Conservation (phyloP, 1,140 invertebrate species). For the Cepaea nemoralis region DNA sequence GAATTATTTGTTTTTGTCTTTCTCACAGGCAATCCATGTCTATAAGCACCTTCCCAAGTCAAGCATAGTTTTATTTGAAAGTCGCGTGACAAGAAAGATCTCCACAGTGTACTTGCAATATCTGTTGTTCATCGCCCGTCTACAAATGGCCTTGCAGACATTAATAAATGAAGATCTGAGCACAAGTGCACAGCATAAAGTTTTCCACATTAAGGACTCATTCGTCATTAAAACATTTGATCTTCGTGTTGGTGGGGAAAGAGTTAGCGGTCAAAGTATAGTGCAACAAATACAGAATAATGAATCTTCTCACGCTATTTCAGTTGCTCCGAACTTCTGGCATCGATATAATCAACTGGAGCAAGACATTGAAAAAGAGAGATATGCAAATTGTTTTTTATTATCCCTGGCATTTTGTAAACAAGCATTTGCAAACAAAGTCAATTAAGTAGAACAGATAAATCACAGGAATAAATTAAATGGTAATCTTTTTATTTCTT, state of each 20-base stretch:
- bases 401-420: constrained; percentile 20
- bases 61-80: constrained; percentile 12
- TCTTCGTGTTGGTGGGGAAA: constrained; percentile 25
- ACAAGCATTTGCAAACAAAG: neutral
- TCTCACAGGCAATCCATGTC: constrained; percentile 11
- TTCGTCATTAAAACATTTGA: constrained; percentile 22
- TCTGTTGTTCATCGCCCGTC: constrained; percentile 2
- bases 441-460: neutral
- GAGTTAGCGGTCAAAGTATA: constrained; percentile 30
- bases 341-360: neutral
- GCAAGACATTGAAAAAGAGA: neutral
- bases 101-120: neutral
- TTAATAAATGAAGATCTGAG: constrained; percentile 5
- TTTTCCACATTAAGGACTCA: constrained; percentile 18
- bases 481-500: neutral
- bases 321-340: neutral
- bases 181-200: constrained; percentile 19
- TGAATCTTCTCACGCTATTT: neutral
- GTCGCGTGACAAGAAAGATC: neutral
- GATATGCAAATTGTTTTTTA: constrained; percentile 26
- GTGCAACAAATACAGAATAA: constrained; percentile 7
- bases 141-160: constrained; percentile 30
- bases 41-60: constrained; percentile 4
- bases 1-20: too few species aligned
- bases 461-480: neutral